These are phyloP conservation scores for Sialia sialis DNA, from an alignment of 2,113 vertebrate species.

Conservation along the genomic window DNA sequence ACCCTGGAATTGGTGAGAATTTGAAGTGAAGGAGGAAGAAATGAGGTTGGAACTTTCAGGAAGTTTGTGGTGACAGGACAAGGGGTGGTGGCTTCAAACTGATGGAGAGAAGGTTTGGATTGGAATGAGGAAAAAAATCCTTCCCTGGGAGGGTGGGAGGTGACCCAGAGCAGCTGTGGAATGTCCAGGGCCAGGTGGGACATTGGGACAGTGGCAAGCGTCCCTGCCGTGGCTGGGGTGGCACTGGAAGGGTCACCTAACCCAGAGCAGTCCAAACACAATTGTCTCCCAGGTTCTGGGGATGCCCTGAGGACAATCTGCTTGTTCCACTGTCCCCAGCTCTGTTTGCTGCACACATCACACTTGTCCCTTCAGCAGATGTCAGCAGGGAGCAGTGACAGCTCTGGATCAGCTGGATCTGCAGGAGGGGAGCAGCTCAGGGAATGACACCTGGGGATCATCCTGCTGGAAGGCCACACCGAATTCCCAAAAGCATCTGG, in stretches of 20 bases:
- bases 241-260: fast-evolving
- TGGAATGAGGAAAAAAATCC: background rate
- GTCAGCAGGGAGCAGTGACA: background rate
- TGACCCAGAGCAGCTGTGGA: background rate
- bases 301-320: background rate
- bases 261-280: background rate
- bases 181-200: background rate
- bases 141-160: background rate
- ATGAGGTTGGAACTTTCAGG: background rate
- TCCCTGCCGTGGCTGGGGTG: background rate
- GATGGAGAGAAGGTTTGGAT: background rate
- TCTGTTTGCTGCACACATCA: background rate
- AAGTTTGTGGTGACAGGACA: background rate
- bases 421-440: background rate
- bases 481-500: background rate
- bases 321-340: background rate
- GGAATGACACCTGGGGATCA: background rate
- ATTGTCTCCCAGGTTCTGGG: background rate
- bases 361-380: background rate
- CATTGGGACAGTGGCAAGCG: background rate
- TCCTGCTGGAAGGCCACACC: background rate
- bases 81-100: background rate
- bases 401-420: background rate
- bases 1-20: background rate
- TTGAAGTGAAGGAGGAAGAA: background rate